phyloP scores from a whole-genome alignment of 2,797 vertebrate genomes.

The Brotogeris chrysoptera region DNA sequence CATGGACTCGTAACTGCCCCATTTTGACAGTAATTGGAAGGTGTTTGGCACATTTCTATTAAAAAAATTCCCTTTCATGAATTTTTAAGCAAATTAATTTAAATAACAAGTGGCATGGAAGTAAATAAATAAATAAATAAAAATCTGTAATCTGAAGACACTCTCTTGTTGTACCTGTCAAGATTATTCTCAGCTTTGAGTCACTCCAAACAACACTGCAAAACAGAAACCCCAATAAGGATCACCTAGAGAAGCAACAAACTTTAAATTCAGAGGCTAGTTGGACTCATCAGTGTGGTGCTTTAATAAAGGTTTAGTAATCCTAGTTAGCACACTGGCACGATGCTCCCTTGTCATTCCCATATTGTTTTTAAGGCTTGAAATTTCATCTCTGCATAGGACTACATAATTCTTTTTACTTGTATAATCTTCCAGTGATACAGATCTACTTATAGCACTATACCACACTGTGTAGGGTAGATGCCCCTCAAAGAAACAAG shows the following conservation, averaged over 20 bases:
- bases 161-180: not conserved
- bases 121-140: not conserved
- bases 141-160: not conserved
- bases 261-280: not conserved
- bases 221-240: not conserved
- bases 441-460: not conserved
- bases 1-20: conserved; percentile 6
- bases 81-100: conserved; percentile 63
- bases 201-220: not conserved
- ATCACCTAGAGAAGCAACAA: not conserved
- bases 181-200: not conserved
- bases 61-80: conserved; percentile 27
- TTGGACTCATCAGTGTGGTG: not conserved
- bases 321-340: not conserved
- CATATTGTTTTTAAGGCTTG: not conserved
- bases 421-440: not conserved
- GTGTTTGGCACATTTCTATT: conserved; percentile 50
- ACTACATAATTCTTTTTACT: not conserved
- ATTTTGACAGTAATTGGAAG: conserved; percentile 45
- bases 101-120: conserved; percentile 9
- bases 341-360: not conserved
- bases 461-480: not conserved
- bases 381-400: not conserved
- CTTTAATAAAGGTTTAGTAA: not conserved
- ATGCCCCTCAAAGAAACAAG: not conserved